Evolutionary conservation across 2,797 vertebrate species (phyloP).

Genomic region (Buceros bicornis): DNA sequence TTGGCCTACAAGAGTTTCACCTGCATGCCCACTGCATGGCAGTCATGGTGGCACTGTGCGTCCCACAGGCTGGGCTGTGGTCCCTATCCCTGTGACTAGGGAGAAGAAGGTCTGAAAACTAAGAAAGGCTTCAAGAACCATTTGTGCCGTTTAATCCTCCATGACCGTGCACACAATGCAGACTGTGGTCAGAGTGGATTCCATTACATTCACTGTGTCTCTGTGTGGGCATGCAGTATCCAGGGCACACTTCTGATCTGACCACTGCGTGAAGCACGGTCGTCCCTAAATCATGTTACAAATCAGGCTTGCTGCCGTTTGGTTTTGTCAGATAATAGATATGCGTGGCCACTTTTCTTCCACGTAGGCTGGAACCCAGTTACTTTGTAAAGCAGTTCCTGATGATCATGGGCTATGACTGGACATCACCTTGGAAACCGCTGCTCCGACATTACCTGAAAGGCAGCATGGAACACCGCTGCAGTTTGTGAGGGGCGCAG

Average conservation of each 20-base stretch:
- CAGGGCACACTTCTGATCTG: neutral
- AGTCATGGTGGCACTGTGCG: accelerated
- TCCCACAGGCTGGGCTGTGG: neutral
- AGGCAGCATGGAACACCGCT: neutral
- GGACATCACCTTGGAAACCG: neutral
- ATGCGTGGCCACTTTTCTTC: neutral
- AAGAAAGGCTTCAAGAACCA: neutral
- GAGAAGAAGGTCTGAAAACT: neutral
- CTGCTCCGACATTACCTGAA: neutral
- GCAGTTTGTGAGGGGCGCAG: neutral
- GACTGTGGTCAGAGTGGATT: neutral
- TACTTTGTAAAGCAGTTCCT: neutral
- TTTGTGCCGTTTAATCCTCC: neutral
- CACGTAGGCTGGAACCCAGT: neutral
- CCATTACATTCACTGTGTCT: neutral
- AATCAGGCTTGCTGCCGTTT: neutral
- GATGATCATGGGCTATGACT: neutral
- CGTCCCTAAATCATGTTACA: neutral
- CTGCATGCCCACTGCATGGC: too few relatives aligned
- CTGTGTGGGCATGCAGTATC: neutral
- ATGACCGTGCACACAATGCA: neutral
- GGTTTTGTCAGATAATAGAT: neutral
- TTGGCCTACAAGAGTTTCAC: neutral
- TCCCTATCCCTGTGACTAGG: neutral
- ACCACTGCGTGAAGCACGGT: neutral